Conservation (phyloP, 2,888 invertebrate species). For the Frankliniella fusca region DNA sequence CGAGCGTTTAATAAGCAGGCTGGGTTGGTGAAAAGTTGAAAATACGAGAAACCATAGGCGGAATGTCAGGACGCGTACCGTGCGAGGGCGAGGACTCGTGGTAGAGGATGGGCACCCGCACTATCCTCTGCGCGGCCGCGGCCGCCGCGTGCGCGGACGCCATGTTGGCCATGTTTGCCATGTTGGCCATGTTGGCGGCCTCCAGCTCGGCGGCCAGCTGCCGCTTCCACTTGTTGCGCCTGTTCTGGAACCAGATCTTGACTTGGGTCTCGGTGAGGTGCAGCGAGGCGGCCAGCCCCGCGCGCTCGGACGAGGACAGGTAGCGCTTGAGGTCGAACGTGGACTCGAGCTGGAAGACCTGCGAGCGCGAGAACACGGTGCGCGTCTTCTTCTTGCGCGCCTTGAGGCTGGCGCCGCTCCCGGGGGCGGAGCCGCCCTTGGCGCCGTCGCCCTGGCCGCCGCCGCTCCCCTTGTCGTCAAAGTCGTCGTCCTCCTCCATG, state of each 20-base stretch:
- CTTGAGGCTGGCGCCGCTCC: constrained; percentile 59
- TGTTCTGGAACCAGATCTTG: constrained; percentile 95
- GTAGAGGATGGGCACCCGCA: constrained; percentile 92
- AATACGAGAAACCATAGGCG: no score
- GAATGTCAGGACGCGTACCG: background rate
- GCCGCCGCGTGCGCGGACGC: constrained; percentile 17
- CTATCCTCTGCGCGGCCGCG: constrained; percentile 79
- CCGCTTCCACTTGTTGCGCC: constrained; percentile 92
- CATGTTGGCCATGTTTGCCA: constrained; percentile 22
- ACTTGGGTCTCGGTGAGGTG: constrained; percentile 92
- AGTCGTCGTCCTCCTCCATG: constrained; percentile 59
- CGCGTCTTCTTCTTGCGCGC: constrained; percentile 92
- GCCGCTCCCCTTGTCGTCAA: constrained; percentile 51
- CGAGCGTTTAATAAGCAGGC: constrained; percentile 38
- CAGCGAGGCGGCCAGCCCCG: constrained; percentile 82
- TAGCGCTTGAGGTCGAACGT: constrained; percentile 91
- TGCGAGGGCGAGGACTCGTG: constrained; percentile 61
- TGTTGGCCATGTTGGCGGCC: constrained; percentile 67
- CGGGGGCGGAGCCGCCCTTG: constrained; percentile 44
- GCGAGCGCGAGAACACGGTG: constrained; percentile 89
- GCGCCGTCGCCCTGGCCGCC: constrained; percentile 65
- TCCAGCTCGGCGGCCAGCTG: constrained; percentile 92
- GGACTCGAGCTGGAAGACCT: constrained; percentile 91
- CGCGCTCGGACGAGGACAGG: constrained; percentile 85
- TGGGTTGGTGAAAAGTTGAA: background rate